Percentiles rank a stretch among this genome's conserved stretches.
These are phyloP conservation scores for Circaetus gallicus DNA, from an alignment of 2,113 vertebrate species.

Conservation along the genomic window DNA sequence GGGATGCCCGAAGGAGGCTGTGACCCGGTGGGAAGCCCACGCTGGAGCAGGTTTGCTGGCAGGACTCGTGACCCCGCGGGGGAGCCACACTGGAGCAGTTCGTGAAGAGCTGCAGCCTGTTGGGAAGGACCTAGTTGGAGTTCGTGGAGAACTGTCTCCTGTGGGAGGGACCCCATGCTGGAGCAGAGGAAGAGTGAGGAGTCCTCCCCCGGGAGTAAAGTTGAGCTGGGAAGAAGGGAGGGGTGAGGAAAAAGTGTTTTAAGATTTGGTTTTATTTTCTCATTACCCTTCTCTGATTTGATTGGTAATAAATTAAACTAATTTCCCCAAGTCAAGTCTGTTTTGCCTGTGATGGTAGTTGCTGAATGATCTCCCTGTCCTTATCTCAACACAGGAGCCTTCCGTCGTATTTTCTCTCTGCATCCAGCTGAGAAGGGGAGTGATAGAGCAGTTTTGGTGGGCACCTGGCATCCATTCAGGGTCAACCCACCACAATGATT, in stretches of 20 bases:
- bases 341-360: not conserved
- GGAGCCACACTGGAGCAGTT: too few relatives aligned
- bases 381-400: not conserved
- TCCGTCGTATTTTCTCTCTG: not conserved
- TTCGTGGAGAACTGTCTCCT: too few relatives aligned
- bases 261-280: not conserved
- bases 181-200: too few relatives aligned
- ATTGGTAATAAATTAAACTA: not conserved
- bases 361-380: not conserved
- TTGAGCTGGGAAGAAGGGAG: not conserved
- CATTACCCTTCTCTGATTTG: not conserved
- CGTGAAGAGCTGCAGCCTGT: too few relatives aligned
- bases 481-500: not conserved
- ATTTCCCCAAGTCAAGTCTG: not conserved
- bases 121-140: too few relatives aligned
- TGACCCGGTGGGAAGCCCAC: too few relatives aligned
- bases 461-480: not conserved
- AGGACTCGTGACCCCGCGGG: too few relatives aligned
- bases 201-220: too few relatives aligned
- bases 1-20: too few relatives aligned
- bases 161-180: too few relatives aligned
- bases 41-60: not conserved
- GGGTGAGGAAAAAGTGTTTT: not conserved
- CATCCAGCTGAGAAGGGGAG: not conserved
- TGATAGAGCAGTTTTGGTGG: not conserved